phyloP scores from a whole-genome alignment of 2,888 invertebrate genomes.

The Lasioglossum morio region DNA sequence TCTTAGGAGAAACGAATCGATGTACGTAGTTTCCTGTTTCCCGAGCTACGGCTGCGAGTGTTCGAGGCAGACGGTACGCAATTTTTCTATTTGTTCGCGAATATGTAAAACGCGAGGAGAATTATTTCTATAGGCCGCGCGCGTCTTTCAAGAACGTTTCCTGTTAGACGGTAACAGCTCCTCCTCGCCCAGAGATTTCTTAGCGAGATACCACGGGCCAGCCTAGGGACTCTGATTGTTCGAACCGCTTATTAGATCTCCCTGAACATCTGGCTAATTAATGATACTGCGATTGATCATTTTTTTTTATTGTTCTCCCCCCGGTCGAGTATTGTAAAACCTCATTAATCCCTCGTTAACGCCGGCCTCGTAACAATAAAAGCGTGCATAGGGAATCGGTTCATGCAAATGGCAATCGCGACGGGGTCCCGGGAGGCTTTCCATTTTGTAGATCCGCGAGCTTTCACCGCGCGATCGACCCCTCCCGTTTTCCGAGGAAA shows the following conservation, averaged over 20 bases:
- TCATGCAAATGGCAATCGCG: conserved; percentile 7
- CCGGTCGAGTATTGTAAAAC: conserved; percentile 23
- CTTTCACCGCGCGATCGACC: conserved; percentile 12
- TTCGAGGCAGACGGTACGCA: neutral
- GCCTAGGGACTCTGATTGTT: conserved; percentile 38
- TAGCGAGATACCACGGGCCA: conserved; percentile 23
- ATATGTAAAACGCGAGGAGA: conserved; percentile 56
- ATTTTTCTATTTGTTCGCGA: conserved; percentile 4
- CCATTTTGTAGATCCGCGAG: neutral
- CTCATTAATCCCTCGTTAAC: conserved; percentile 35
- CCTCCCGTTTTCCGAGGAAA: neutral
- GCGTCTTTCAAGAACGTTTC: conserved; percentile 59
- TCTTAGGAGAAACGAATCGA: too few species aligned
- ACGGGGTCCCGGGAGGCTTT: neutral
- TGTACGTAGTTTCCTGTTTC: neutral
- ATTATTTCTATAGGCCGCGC: conserved; percentile 53
- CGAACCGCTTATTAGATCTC: conserved; percentile 53
- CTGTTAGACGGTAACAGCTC: conserved; percentile 51
- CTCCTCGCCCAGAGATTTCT: conserved; percentile 37
- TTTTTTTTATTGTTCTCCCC: conserved; percentile 33
- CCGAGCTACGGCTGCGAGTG: neutral
- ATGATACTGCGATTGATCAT: conserved; percentile 48
- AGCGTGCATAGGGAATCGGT: conserved; percentile 12
- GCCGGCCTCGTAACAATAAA: conserved; percentile 11
- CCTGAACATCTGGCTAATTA: conserved; percentile 46